Conservation (phyloP, 2,113 vertebrate species). For the Noctilio leporinus region DNA sequence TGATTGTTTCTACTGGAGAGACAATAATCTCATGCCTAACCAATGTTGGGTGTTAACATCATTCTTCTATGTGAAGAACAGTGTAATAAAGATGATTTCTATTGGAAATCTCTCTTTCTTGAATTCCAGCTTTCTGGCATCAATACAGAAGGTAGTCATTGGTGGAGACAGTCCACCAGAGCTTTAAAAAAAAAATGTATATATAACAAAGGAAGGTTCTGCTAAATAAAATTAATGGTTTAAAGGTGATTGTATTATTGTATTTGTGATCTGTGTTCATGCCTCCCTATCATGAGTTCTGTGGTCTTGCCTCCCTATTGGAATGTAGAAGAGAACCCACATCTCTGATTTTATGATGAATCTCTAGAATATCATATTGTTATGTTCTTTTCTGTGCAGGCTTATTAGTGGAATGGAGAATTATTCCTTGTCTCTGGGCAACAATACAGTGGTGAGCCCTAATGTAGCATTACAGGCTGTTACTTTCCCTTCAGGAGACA, state of each 20-base stretch:
- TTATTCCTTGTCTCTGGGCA: constrained; percentile 59
- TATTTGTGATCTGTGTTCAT: background rate
- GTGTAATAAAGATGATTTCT: background rate
- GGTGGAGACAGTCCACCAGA: background rate
- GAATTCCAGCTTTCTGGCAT: background rate
- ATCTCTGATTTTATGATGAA: background rate
- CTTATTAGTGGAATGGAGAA: constrained; percentile 56
- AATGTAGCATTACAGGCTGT: constrained; percentile 45
- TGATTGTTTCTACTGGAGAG: background rate
- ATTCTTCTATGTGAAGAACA: background rate
- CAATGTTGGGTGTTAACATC: background rate
- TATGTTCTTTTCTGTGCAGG: constrained; percentile 45
- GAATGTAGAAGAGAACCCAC: background rate
- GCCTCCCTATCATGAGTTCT: background rate
- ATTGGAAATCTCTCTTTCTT: background rate
- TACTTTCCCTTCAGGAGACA: fast-evolving
- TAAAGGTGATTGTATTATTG: background rate
- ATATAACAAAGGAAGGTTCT: background rate
- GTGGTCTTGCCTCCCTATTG: background rate
- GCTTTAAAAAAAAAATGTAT: background rate
- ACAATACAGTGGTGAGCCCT: constrained; percentile 22
- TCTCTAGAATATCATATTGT: background rate
- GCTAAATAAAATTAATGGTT: background rate
- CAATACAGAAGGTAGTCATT: background rate
- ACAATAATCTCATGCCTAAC: background rate